Base-by-base conservation (phyloP, 2,888 invertebrate genomes). In the Drosophila kanekoi region DNA sequence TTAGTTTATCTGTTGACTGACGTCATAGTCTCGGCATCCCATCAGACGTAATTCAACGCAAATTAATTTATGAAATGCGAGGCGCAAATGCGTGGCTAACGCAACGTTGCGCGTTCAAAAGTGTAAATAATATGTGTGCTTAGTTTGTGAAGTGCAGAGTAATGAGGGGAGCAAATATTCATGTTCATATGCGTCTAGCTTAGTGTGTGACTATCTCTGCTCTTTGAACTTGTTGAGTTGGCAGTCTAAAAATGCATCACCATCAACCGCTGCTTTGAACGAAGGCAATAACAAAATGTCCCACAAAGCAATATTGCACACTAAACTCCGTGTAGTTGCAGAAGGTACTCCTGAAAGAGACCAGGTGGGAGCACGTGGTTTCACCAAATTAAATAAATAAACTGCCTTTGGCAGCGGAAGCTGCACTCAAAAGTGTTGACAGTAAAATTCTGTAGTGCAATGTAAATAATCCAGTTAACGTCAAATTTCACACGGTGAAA, bases 11-110 rank as follows among this genome's bases (percentile, higher is more conserved):
- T 89, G 87, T 89, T 85, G 89, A 77, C 8, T 28, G 28, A 66
- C 79, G 37, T 32, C 52, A 32, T 16, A 62, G 45, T 44, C 52
- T 40, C 43, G 45, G 28, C 28, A 28, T 28, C 28, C 6, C 28
- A 85, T 89, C 82, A 85, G 86, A 85, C 85, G 88, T 87, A 89
- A 88, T 75, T 89, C 79, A 85, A 89, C 85, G 85, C 87, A 85
- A 87, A 81, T 85, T 82, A 85, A 85, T 85, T 89, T 82, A 87
- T 87, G 85, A 89, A 87, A 89, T 78, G 84, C 48, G 64, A 70
- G 87, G 69, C 66, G 78, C 80, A 72, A 82, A 72, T 59, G 87
- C 69, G 72, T 73, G 66, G 69, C 69, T 53, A 75, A 79, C 69
- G 84, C 84, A 86, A 88, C 77, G 87, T 77, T 86, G 81, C 89